Conservation (phyloP, 2,888 invertebrate species). For the Eledona agricola region DNA sequence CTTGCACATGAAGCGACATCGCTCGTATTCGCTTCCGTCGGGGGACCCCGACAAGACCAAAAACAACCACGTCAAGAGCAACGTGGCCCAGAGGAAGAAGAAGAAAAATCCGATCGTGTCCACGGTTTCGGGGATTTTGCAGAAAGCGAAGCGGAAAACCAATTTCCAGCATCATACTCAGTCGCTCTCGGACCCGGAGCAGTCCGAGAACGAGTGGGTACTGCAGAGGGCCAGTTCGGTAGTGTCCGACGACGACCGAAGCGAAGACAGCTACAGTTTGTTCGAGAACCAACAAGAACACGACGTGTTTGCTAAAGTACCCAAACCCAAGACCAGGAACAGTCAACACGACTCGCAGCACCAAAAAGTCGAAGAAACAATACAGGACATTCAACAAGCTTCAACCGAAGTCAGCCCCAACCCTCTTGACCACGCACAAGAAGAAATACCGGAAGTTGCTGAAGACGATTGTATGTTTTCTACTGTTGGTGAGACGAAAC, state of each 20-base stretch:
- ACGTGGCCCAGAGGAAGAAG: constrained; percentile 66
- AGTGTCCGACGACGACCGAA: constrained; percentile 76
- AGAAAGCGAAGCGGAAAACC: constrained; percentile 81
- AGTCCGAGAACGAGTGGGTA: constrained; percentile 76
- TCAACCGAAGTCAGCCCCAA: constrained; percentile 60
- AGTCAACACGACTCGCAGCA: constrained; percentile 44
- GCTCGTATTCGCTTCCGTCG: constrained; percentile 84
- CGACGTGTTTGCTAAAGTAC: constrained; percentile 75
- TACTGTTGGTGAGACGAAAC: constrained; percentile 78
- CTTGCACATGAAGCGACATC: constrained; percentile 78
- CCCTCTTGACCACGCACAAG: constrained; percentile 43
- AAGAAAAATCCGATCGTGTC: constrained; percentile 84
- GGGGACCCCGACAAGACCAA: constrained; percentile 67
- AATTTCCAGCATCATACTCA: constrained; percentile 68
- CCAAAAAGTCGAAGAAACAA: constrained; percentile 42
- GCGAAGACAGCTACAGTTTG: constrained; percentile 64
- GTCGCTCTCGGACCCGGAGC: constrained; percentile 80
- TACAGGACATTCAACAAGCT: constrained; percentile 35
- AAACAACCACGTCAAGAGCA: constrained; percentile 49
- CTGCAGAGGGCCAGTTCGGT: constrained; percentile 74
- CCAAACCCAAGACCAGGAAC: constrained; percentile 55
- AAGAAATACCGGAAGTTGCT: no score
- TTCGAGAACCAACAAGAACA: constrained; percentile 70
- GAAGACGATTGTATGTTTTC: constrained; percentile 73
- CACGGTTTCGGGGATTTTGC: constrained; percentile 84